Evolutionary conservation across 2,113 vertebrate species (phyloP).

Genomic region (Cephalopterus ornatus): DNA sequence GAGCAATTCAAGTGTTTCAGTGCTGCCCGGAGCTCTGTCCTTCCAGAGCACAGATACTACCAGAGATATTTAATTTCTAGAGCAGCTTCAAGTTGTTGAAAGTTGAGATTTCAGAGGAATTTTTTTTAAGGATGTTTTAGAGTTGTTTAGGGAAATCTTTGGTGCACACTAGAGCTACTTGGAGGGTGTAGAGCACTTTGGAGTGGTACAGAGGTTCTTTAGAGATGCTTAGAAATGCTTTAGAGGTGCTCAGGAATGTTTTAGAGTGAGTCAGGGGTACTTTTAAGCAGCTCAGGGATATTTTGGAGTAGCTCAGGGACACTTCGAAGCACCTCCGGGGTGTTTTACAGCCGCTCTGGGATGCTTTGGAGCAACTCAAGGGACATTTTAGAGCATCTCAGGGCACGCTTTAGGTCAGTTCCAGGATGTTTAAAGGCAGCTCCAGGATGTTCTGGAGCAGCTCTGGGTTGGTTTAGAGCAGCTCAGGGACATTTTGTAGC

Average conservation of each 20-base stretch:
- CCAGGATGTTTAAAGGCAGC: background rate
- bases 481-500: background rate
- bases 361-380: background rate
- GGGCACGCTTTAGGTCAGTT: background rate
- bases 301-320: background rate
- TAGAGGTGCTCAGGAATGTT: background rate
- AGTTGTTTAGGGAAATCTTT: background rate
- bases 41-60: background rate
- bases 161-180: background rate
- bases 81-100: background rate
- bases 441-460: background rate
- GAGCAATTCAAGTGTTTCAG: background rate
- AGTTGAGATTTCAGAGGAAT: background rate
- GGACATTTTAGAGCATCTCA: background rate
- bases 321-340: background rate
- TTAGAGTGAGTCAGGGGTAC: background rate
- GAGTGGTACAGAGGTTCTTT: background rate
- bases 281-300: background rate
- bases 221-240: background rate
- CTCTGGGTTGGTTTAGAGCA: background rate
- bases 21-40: rapidly evolving
- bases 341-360: background rate
- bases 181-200: background rate
- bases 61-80: background rate
- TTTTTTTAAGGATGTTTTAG: background rate